Conservation (phyloP, 2,888 invertebrate genomes). For the Hydraecia micacea region DNA sequence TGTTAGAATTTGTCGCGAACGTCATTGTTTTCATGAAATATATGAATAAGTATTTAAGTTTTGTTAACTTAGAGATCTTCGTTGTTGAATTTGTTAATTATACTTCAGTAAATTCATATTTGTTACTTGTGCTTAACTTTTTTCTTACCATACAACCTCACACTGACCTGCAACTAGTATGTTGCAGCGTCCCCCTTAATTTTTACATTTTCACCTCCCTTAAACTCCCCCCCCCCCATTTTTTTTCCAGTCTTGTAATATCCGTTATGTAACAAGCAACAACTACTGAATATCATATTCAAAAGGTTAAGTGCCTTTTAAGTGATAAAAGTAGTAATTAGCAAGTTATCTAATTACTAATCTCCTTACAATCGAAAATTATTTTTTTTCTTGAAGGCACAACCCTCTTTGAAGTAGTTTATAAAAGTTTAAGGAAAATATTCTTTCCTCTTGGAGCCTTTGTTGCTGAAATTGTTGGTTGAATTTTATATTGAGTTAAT, state of each 20-base stretch:
- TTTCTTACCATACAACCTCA: not conserved
- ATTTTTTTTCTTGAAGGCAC: slow-evolving; percentile 29
- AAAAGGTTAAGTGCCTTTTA: slow-evolving; percentile 2
- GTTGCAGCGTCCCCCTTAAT: not conserved
- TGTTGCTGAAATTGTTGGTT: not conserved
- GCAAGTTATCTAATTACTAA: slow-evolving; percentile 36
- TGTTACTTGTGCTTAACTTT: not conserved
- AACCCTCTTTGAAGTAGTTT: slow-evolving; percentile 38
- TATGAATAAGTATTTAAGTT: no score
- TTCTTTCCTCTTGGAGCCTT: slow-evolving; percentile 4
- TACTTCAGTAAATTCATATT: not conserved
- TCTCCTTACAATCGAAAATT: slow-evolving; percentile 15
- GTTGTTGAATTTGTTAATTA: not conserved
- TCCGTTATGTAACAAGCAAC: not conserved
- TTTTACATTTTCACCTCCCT: not conserved
- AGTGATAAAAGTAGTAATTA: slow-evolving; percentile 39
- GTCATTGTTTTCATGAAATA: no score
- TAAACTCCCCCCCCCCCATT: not conserved
- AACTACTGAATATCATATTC: no score
- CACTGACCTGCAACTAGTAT: not conserved
- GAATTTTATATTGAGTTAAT: slow-evolving; percentile 15
- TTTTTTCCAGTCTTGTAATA: not conserved
- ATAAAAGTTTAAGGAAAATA: slow-evolving; percentile 21
- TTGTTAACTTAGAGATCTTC: not conserved
- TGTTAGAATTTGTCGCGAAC: no score